Base-by-base conservation (phyloP, 1,140 invertebrate species). In the Latrodectus geometricus region DNA sequence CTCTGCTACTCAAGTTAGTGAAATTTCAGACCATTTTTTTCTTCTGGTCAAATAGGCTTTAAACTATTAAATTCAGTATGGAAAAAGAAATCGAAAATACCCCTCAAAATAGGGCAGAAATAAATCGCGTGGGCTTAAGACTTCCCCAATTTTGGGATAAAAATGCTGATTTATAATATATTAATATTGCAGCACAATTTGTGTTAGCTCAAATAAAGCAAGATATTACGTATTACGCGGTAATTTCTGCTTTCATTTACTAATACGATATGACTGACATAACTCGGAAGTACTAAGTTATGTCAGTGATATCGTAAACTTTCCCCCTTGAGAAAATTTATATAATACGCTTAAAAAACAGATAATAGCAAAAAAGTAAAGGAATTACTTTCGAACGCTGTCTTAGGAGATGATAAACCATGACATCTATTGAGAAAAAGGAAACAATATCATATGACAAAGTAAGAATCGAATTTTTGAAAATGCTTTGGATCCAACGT, bases 371-470 rank as follows among this genome's bases (percentile, higher is more conserved):
- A 17, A 69, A 17, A 17, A 17, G n/a, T n/a, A n/a, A 73, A 73
- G 35, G 72, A 8, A 8, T 8, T 73, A 14, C 72, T 73, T 8
- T 73, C 72, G 8, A 23, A 73, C 7, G 8, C 23, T 15, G 35
- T 48, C 21, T 73, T 73, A 23, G 72, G 72, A 49, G 72, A 73
- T 48, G 72, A 73, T n/a, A 73, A 73, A 73, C 72, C 72, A 8
- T 73, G 12, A 8, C 72, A 73, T 73, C n/a, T 73, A 15, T 49
- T 73, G 21, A 8, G 48, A 15, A 73, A 73, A 48, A 73, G 12
- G 72, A 35, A 50, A 48, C 72, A 73, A 73, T 50, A 23, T 8
- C 12, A 12, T n/a, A n/a, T 35, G 48, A 21, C 14, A 23, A 73
- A 48, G 35, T 15, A 35, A 7, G 12, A 9, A 49, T 12, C 23